Evolutionary conservation across 1,140 invertebrate genomes (phyloP).

Genomic region (Sipha flava): DNA sequence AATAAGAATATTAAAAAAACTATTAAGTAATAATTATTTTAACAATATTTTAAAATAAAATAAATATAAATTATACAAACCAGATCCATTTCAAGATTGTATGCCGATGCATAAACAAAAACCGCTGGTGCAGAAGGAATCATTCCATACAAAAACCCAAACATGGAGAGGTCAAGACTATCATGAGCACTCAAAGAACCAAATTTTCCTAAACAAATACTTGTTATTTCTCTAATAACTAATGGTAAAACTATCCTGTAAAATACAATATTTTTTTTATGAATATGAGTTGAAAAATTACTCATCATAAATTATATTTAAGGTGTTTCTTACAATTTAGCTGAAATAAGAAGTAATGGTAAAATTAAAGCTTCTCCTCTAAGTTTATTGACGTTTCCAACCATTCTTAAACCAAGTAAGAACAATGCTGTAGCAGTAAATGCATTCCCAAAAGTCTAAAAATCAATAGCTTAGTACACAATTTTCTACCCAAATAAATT

Average conservation of each 20-base stretch:
- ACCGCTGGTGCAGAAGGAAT: slow-evolving; percentile 90
- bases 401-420: slow-evolving; percentile 81
- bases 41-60: neutral
- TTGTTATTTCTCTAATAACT: slow-evolving; percentile 75
- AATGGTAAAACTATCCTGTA: slow-evolving; percentile 74
- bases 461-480: neutral
- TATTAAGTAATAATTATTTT: too few relatives aligned
- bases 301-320: slow-evolving; percentile 34
- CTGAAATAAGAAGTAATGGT: slow-evolving; percentile 75
- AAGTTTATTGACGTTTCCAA: slow-evolving; percentile 74
- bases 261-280: slow-evolving; percentile 26
- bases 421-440: slow-evolving; percentile 88
- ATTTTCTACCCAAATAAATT: neutral
- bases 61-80: slow-evolving; percentile 47
- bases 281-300: neutral
- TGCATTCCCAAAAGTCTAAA: slow-evolving; percentile 68
- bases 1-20: slow-evolving; percentile 6
- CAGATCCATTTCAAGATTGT: slow-evolving; percentile 75
- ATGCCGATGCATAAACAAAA: slow-evolving; percentile 86
- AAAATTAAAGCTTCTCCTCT: slow-evolving; percentile 66
- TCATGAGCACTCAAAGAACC: slow-evolving; percentile 46
- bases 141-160: slow-evolving; percentile 92
- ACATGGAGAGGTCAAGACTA: slow-evolving; percentile 74
- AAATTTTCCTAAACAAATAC: slow-evolving; percentile 48
- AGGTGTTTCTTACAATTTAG: slow-evolving; percentile 66